Evolutionary conservation across 2,797 vertebrate genomes (phyloP).

Genomic region (Arremon brunneinucha): DNA sequence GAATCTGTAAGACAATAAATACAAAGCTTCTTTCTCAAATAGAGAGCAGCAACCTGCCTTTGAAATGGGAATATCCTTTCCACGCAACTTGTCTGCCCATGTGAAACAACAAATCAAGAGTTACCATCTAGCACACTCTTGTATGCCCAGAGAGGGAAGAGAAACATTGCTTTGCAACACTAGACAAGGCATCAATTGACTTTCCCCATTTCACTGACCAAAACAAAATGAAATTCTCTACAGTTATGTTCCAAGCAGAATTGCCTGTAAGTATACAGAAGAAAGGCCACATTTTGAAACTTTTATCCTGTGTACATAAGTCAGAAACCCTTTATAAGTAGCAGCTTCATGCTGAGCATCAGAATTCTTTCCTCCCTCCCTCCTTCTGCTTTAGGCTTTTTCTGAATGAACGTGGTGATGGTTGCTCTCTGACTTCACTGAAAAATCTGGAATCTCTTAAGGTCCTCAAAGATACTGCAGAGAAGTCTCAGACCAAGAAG

Average conservation of each 20-base stretch:
- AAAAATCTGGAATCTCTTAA: background rate
- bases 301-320: background rate
- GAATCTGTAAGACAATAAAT: background rate
- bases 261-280: background rate
- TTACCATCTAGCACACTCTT: fast-evolving
- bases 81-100: background rate
- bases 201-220: background rate
- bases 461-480: background rate
- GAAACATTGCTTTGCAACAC: background rate
- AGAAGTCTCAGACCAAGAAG: background rate
- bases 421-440: background rate
- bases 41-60: background rate
- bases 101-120: background rate
- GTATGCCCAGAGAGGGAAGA: background rate
- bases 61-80: background rate
- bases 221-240: background rate
- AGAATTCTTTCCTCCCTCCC: background rate
- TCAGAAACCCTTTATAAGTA: background rate
- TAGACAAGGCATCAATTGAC: background rate
- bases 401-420: background rate
- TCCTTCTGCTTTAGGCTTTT: background rate
- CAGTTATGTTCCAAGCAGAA: background rate
- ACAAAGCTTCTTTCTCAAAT: background rate
- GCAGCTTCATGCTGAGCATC: background rate
- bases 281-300: background rate